phyloP scores from a whole-genome alignment of 2,888 invertebrate genomes.

The Parapristionchus giblindavisi region DNA sequence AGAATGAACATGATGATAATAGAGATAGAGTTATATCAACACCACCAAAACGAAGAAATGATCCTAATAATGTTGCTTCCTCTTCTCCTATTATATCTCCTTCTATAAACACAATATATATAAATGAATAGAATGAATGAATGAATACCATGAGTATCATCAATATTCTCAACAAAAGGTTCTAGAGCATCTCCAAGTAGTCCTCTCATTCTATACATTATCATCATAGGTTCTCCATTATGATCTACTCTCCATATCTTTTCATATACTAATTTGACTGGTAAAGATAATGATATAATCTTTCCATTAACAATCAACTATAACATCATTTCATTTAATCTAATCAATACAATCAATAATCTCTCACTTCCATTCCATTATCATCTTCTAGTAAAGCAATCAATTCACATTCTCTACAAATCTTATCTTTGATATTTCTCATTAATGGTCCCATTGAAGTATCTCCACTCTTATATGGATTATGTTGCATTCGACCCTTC shows the following conservation, averaged over 20 bases:
- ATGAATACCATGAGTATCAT: constrained; percentile 77
- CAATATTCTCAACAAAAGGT: constrained; percentile 94
- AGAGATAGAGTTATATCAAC: constrained; percentile 74
- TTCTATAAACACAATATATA: constrained; percentile 72
- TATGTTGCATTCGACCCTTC: constrained; percentile 86
- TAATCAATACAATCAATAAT: neutral
- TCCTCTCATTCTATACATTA: constrained; percentile 96
- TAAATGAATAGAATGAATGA: neutral
- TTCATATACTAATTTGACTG: constrained; percentile 82
- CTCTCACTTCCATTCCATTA: constrained; percentile 80
- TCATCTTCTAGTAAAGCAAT: constrained; percentile 97
- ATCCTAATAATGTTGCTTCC: constrained; percentile 88
- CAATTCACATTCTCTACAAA: constrained; percentile 84
- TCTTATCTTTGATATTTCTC: constrained; percentile 97
- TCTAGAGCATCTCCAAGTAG: constrained; percentile 97
- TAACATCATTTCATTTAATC: neutral
- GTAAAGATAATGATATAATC: constrained; percentile 94
- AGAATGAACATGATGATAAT: constrained; percentile 36
- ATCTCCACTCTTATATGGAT: constrained; percentile 88
- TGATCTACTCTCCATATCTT: constrained; percentile 83
- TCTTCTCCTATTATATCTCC: constrained; percentile 93
- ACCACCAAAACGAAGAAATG: constrained; percentile 83
- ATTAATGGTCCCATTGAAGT: constrained; percentile 94
- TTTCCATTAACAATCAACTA: constrained; percentile 90
- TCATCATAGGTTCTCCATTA: constrained; percentile 93